These are phyloP conservation scores for Drosophila tanythrix DNA, from an alignment of 2,888 invertebrate species.

Conservation along the genomic window DNA sequence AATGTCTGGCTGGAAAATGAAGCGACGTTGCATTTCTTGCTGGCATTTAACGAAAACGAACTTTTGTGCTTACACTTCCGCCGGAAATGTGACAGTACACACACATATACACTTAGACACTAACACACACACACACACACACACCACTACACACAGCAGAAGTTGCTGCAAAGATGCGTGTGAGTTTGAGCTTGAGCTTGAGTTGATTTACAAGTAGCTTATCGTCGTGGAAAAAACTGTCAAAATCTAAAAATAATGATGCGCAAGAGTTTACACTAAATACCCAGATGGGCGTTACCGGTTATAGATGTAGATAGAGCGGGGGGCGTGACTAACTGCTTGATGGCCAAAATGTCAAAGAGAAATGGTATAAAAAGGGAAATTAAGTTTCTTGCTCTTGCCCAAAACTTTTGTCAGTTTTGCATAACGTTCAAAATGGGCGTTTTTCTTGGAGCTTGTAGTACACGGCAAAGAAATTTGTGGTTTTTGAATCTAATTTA, in stretches of 20 bases:
- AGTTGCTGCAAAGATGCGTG: conserved; percentile 55
- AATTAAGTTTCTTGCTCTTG: conserved; percentile 66
- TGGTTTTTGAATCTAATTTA: too few relatives aligned
- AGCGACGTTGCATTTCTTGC: conserved; percentile 79
- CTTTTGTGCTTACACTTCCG: conserved; percentile 81
- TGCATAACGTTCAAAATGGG: conserved; percentile 57
- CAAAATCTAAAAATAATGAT: conserved; percentile 80
- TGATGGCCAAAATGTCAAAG: conserved; percentile 24
- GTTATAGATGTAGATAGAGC: conserved; percentile 2
- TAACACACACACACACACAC: conserved; percentile 7
- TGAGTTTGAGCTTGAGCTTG: conserved; percentile 48
- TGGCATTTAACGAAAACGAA: conserved; percentile 79
- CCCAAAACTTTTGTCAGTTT: conserved; percentile 54
- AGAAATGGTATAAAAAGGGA: conserved; percentile 44
- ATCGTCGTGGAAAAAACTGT: conserved; percentile 76
- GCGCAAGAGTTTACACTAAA: conserved; percentile 73
- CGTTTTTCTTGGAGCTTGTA: conserved; percentile 2
- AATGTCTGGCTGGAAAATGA: conserved; percentile 74
- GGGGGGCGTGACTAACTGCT: conserved; percentile 8
- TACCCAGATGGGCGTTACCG: conserved; percentile 35
- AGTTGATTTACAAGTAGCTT: conserved; percentile 80
- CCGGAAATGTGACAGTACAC: conserved; percentile 76
- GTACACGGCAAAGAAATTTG: neutral
- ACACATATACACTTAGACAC: conserved; percentile 28
- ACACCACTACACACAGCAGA: conserved; percentile 11